These are phyloP conservation scores for Ceratotherium simum DNA, from an alignment of 2,113 vertebrate species.

Conservation along the genomic window DNA sequence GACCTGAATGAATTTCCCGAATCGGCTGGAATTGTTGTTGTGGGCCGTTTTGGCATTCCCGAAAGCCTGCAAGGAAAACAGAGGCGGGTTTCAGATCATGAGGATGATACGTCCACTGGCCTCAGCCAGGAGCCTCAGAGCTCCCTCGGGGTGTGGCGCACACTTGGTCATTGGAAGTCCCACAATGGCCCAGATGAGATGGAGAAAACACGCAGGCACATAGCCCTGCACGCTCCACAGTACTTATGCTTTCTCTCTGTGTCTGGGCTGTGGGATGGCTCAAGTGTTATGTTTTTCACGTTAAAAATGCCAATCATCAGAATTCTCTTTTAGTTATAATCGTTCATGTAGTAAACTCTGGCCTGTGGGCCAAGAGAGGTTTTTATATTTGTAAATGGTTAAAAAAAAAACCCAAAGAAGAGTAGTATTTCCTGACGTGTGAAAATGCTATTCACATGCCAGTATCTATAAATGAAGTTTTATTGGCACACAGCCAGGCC, in stretches of 20 bases:
- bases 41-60: slow-evolving; percentile 96
- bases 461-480: not conserved
- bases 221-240: rapidly evolving
- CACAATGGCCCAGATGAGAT: not conserved
- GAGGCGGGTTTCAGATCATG: not conserved
- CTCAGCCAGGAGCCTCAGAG: rapidly evolving
- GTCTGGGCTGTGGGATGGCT: not conserved
- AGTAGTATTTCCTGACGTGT: not conserved
- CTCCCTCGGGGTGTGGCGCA: not conserved
- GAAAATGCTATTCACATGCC: slow-evolving; percentile 14
- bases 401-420: not conserved
- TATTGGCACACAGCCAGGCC: not conserved
- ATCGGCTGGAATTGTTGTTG: slow-evolving; percentile 98
- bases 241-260: not conserved
- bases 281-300: not conserved
- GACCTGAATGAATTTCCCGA: slow-evolving; percentile 98
- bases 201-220: not conserved
- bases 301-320: rapidly evolving
- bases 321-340: not conserved
- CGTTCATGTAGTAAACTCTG: not conserved
- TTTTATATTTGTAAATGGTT: slow-evolving; percentile 44
- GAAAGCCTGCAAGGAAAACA: slow-evolving; percentile 89
- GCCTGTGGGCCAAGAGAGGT: not conserved
- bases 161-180: rapidly evolving
- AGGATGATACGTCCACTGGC: not conserved